Evolutionary conservation across 2,797 vertebrate species (phyloP).

Genomic region (Megalops cyprinoides): DNA sequence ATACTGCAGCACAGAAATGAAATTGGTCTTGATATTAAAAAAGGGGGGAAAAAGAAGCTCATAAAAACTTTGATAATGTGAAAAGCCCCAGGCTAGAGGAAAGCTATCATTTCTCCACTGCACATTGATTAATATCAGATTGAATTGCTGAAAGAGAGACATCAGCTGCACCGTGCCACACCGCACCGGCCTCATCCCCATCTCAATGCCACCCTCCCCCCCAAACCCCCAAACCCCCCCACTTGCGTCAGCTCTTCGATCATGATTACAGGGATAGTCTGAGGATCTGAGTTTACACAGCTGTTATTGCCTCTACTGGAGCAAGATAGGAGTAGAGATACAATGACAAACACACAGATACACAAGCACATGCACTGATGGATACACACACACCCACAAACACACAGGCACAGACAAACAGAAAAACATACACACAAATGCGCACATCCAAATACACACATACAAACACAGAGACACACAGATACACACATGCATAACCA

Average conservation of each 20-base stretch:
- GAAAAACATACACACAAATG: not conserved
- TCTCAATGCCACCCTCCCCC: no score
- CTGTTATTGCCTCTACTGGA: conserved; percentile 21
- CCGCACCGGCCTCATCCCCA: no score
- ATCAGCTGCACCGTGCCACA: conserved; percentile 10
- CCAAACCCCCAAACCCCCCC: not conserved
- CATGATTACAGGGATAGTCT: conserved; percentile 7
- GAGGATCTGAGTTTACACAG: conserved; percentile 11
- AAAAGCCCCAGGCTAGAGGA: conserved; percentile 33
- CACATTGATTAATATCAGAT: conserved; percentile 44
- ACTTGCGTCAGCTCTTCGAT: not conserved
- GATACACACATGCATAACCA: no score
- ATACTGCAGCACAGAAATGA: conserved; percentile 34
- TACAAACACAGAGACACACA: not conserved
- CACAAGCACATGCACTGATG: not conserved
- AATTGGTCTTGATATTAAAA: conserved; percentile 49
- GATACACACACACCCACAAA: not conserved
- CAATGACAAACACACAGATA: not conserved
- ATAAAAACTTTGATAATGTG: conserved; percentile 40
- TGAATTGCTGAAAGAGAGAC: conserved; percentile 35
- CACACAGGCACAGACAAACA: not conserved
- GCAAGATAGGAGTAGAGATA: not conserved
- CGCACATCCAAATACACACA: not conserved
- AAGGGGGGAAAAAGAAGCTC: conserved; percentile 34
- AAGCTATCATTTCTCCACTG: conserved; percentile 35